These are phyloP conservation scores for Eulemur albifrons DNA, from an alignment of 2,797 vertebrate species.

Conservation along the genomic window DNA sequence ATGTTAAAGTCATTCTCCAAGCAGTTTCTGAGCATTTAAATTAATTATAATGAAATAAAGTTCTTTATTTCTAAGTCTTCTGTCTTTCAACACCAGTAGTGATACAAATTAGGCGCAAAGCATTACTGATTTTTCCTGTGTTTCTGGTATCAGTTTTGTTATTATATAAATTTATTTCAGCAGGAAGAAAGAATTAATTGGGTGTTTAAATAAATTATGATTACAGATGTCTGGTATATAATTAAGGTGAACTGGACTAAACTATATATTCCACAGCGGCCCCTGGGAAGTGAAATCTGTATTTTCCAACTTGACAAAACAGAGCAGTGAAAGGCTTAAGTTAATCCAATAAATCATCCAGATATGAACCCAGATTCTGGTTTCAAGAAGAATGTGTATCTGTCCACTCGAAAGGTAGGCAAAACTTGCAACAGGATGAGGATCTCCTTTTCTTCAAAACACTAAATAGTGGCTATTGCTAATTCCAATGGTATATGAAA, in stretches of 20 bases:
- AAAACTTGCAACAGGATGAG: neutral
- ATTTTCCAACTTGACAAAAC: neutral
- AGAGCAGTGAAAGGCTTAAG: neutral
- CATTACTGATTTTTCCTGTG: constrained; percentile 2
- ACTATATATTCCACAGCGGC: neutral
- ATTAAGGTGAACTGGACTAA: neutral
- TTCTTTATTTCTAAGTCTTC: neutral
- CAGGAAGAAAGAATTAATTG: constrained; percentile 12
- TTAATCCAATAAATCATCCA: neutral
- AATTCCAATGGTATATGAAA: neutral
- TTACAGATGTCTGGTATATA: neutral
- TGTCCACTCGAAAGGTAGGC: neutral
- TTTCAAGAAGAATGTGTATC: neutral
- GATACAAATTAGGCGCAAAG: constrained; percentile 8
- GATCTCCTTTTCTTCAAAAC: neutral
- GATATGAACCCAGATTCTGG: neutral
- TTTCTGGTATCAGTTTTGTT: neutral
- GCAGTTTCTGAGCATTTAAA: constrained; percentile 20
- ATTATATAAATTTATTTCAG: constrained; percentile 23
- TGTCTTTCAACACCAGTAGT: neutral
- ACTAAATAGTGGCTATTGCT: neutral
- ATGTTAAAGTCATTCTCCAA: constrained; percentile 50
- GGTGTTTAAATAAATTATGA: constrained; percentile 41
- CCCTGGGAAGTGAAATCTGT: neutral
- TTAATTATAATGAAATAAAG: constrained; percentile 66